Evolutionary conservation across 1,140 invertebrate species (phyloP), one percentile per base, ranked within the genome.

Genomic region (Leptinotarsa undecemlineata): DNA sequence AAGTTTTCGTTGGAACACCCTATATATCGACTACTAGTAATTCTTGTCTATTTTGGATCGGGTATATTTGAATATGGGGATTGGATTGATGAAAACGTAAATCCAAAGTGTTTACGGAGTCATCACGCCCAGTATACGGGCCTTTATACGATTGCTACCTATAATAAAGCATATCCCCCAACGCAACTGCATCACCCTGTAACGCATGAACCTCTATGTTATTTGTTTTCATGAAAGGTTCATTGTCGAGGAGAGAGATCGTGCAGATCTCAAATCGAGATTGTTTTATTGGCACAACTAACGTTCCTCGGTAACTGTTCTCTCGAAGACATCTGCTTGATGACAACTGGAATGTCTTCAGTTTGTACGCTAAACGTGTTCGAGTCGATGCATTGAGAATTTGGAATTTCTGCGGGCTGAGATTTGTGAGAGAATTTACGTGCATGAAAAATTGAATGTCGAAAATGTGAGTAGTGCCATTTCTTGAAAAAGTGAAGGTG

Each of bases 221-320:
- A 57, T 57, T 57, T 57, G 51, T 15, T 57, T 57, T 19, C 17
- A 57, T 57, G 17, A 57, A 42, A 57, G 51, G 51, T 57, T 57
- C 51, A 57, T 57, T 57, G 51, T 57, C 51, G 51, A 17, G 15
- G 51, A 57, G 51, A 57, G 51, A 57, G n/a, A 57, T 17, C 23
- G 66, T 68, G 33, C 66, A 68, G 23, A 68, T 68, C 48, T 68
- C 14, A 68, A 68, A 47, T 68, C 33, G 33, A 33, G 23, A 68
- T 26, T 68, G 66, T 68, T 48, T 71, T 71, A 71, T 61, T 71
- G 33, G 69, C 69, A 61, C 69, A 71, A 71, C 21, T 71, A 71
- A 61, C 69, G 69, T 71, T 71, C 69, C 21, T 42, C 26, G 48
- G n/a, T 60, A 71, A 71, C 69, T 48, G 69, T 71, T 71, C 3